Evolutionary conservation across 2,888 invertebrate genomes (phyloP), one percentile per base, ranked within the genome.

Genomic region (Eremobia ochroleuca): DNA sequence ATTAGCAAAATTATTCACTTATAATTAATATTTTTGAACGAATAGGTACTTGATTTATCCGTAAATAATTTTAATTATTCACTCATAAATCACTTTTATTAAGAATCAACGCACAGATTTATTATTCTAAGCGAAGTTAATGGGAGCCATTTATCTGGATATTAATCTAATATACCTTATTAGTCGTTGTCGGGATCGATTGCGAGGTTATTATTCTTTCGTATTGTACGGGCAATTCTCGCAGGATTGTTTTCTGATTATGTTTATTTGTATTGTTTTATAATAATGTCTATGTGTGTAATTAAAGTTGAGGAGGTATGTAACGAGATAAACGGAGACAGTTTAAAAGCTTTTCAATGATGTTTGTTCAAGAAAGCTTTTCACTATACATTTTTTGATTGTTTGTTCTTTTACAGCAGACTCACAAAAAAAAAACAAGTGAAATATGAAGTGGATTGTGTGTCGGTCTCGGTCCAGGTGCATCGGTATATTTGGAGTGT

Each of bases 111-210:
- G 85, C 66, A 70, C 81, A 85, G 87, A 92, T 91, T 91, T 90
- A 91, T 92, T 89, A 88, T 90, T 85, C 76, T 85, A 81, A 85
- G 82, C 86, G 85, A 87, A 86, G 88, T 89, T 91, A 91, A 92
- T 91, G 87, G 84, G 73, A 73, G 83, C 85, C 87, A 91, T 92
- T 92, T 89, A 92, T 92, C 88, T 88, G 83, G 86, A 85, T 87
- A 91, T 92, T 91, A 88, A 91, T 91, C 88, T 90, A 88, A 88
- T 90, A 64, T 85, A 79, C 84, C 82, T 87, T 88, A 89, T 90
- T 91, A 83, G 79, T 90, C 79, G 81, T 78, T 78, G 82, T 73
- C 75, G 77, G 46, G 85, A 88, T 87, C 85, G 85, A 90, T 80
- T 65, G 72, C 70, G 9, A 43, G 18, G 59, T n/a, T 71, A 74